phyloP scores from a whole-genome alignment of 2,113 vertebrate species.

The Nothobranchius kuhntae region DNA sequence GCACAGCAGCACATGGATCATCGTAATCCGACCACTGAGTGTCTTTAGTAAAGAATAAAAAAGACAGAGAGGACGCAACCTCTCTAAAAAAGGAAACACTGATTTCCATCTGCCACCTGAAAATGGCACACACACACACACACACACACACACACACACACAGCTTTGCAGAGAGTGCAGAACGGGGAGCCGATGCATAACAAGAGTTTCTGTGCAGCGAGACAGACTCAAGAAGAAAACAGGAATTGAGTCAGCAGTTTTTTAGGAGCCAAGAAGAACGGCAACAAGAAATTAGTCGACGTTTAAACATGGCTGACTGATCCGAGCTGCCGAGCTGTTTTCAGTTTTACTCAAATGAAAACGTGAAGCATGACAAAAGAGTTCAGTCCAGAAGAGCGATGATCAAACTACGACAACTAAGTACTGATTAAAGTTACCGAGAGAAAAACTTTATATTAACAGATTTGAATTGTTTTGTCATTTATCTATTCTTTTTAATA shows the following conservation, averaged over 20 bases:
- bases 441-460: too few species aligned
- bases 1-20: constrained; percentile 61
- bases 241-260: constrained; percentile 56
- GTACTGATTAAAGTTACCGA: too few species aligned
- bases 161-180: constrained; percentile 21
- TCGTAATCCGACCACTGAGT: constrained; percentile 26
- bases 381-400: too few species aligned
- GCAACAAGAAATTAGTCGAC: constrained; percentile 3
- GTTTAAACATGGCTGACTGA: not conserved
- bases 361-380: too few species aligned
- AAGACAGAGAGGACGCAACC: not conserved
- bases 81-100: constrained; percentile 1
- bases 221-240: constrained; percentile 2
- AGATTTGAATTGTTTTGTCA: too few species aligned
- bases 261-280: constrained; percentile 12
- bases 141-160: not conserved
- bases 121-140: constrained; percentile 14
- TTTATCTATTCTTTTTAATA: too few species aligned
- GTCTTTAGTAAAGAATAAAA: constrained; percentile 1
- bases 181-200: constrained; percentile 24
- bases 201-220: constrained; percentile 21
- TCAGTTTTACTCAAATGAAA: too few species aligned
- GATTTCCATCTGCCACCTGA: constrained; percentile 24
- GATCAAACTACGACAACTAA: too few species aligned
- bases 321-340: not conserved